Evolutionary conservation across 2,113 vertebrate genomes (phyloP).

Genomic region (Phyllostomus discolor): DNA sequence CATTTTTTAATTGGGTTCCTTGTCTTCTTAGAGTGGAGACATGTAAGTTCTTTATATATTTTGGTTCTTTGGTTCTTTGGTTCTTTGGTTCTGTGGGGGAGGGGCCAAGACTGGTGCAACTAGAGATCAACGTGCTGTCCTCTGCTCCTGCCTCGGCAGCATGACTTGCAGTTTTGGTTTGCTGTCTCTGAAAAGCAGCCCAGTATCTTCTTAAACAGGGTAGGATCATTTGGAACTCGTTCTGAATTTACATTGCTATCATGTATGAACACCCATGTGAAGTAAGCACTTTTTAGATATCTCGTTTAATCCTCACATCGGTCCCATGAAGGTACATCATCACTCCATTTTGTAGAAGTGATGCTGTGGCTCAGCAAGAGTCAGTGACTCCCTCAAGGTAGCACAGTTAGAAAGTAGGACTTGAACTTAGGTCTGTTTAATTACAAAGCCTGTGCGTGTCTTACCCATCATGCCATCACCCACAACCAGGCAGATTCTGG

Average conservation of each 20-base stretch:
- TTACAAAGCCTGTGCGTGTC: not conserved
- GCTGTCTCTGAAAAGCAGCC: not conserved
- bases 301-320: not conserved
- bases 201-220: not conserved
- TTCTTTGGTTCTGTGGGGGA: not conserved
- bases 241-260: not conserved
- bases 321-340: not conserved
- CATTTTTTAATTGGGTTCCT: too few relatives aligned
- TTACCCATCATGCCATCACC: too few relatives aligned
- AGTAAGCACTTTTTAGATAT: not conserved
- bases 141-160: not conserved
- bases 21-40: too few relatives aligned
- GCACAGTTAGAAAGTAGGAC: not conserved
- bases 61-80: not conserved
- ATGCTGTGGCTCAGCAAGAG: not conserved
- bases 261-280: not conserved
- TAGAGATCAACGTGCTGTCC: not conserved
- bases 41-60: too few relatives aligned
- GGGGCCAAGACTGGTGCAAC: not conserved
- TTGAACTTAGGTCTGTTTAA: not conserved
- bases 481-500: not conserved
- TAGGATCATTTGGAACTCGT: not conserved
- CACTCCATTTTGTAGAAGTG: not conserved
- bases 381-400: not conserved
- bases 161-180: not conserved